phyloP scores from a whole-genome alignment of 1,140 invertebrate genomes.

The Pygmarrhopalites habei region DNA sequence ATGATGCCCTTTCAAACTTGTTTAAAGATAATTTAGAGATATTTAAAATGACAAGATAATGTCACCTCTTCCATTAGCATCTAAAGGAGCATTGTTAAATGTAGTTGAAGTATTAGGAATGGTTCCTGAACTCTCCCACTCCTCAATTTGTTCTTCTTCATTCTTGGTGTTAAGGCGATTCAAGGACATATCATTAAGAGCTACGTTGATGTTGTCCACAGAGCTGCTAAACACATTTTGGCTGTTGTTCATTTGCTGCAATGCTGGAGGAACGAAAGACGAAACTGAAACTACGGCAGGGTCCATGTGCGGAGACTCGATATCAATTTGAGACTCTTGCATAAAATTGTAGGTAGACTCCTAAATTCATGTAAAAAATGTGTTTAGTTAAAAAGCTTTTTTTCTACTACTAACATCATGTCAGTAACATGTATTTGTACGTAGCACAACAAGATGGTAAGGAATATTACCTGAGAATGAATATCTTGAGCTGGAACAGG shows the following conservation, averaged over 20 bases:
- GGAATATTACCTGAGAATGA: slow-evolving; percentile 2
- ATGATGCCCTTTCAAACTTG: background rate
- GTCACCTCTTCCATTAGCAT: slow-evolving; percentile 8
- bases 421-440: no score
- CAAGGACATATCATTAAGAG: background rate
- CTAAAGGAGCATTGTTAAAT: background rate
- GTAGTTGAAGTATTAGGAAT: background rate
- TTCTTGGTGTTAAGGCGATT: slow-evolving; percentile 9
- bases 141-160: slow-evolving; percentile 12
- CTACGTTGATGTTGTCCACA: slow-evolving; percentile 1
- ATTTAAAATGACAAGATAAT: background rate
- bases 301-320: slow-evolving; percentile 35
- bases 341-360: slow-evolving; percentile 29
- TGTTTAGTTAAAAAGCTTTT: background rate
- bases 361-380: background rate
- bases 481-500: slow-evolving; percentile 14
- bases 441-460: no score
- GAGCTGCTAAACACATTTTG: slow-evolving; percentile 8
- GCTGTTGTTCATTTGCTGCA: background rate
- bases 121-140: background rate
- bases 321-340: slow-evolving; percentile 36
- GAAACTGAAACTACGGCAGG: slow-evolving; percentile 38
- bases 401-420: background rate
- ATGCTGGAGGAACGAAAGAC: slow-evolving; percentile 18
- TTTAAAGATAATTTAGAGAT: background rate